Percentiles rank a stretch among this genome's conserved stretches.
phyloP scores from a whole-genome alignment of 1,140 invertebrate genomes.

The Bemisia tabaci region DNA sequence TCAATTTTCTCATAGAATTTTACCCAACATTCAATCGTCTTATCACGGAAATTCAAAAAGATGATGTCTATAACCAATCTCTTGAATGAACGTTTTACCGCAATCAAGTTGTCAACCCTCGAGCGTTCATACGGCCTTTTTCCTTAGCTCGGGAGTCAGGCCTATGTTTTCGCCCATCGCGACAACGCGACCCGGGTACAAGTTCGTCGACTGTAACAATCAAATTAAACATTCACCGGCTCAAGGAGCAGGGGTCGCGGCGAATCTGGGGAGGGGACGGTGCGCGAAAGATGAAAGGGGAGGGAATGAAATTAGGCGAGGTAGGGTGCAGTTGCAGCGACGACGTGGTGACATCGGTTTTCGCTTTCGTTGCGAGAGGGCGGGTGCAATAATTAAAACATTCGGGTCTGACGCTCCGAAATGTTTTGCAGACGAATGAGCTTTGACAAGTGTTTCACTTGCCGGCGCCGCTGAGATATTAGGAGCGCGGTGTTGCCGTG shows the following conservation, averaged over 20 bases:
- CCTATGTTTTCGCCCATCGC: no score
- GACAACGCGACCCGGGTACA: no score
- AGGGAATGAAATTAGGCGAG: neutral
- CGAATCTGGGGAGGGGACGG: neutral
- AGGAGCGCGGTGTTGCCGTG: no score
- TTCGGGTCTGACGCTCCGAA: neutral
- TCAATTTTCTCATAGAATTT: no score
- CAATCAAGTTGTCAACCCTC: no score
- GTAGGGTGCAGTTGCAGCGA: neutral
- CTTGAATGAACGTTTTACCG: no score
- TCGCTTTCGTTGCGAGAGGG: neutral
- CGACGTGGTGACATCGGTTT: neutral
- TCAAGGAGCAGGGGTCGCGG: neutral
- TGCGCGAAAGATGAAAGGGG: neutral
- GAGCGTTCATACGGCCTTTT: no score
- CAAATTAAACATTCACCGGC: neutral
- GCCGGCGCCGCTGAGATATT: no score
- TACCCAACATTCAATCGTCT: no score
- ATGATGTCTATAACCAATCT: no score
- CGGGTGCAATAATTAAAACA: neutral
- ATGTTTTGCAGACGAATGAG: neutral
- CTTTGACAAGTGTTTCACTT: neutral
- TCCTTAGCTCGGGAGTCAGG: no score
- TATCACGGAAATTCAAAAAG: no score
- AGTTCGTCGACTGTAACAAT: neutral